Conservation (phyloP, 2,113 vertebrate species). For the Ochotona princeps region DNA sequence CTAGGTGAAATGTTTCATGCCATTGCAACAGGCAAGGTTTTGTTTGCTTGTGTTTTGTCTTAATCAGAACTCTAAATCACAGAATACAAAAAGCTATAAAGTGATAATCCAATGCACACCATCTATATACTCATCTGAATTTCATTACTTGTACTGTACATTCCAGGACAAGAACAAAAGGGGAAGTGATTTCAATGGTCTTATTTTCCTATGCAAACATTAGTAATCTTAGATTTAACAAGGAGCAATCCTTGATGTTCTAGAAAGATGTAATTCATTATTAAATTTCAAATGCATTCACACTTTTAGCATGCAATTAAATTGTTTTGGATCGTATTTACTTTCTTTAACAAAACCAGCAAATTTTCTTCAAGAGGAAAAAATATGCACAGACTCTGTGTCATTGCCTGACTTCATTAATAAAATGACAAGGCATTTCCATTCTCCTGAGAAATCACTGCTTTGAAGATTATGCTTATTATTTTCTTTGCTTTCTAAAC, state of each 20-base stretch:
- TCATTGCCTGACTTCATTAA: background rate
- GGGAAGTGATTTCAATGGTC: constrained; percentile 75
- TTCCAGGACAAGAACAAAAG: constrained; percentile 70
- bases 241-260: constrained; percentile 57
- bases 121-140: constrained; percentile 51
- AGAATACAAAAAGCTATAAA: background rate
- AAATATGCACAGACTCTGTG: background rate
- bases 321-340: constrained; percentile 1
- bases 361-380: background rate
- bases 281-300: constrained; percentile 61
- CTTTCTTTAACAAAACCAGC: background rate
- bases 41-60: too few species aligned
- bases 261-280: constrained; percentile 43
- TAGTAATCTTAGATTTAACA: constrained; percentile 76
- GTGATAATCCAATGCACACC: constrained; percentile 33
- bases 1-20: too few species aligned
- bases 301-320: background rate
- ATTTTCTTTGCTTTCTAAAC: background rate
- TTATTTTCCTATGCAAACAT: constrained; percentile 77
- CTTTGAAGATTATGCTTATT: background rate
- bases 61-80: too few species aligned
- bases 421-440: background rate
- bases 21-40: too few species aligned
- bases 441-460: background rate
- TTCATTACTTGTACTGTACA: constrained; percentile 63